Evolutionary conservation across 2,888 invertebrate genomes (phyloP), one percentile per base, ranked within the genome.

Genomic region (Epistrophe eligans): DNA sequence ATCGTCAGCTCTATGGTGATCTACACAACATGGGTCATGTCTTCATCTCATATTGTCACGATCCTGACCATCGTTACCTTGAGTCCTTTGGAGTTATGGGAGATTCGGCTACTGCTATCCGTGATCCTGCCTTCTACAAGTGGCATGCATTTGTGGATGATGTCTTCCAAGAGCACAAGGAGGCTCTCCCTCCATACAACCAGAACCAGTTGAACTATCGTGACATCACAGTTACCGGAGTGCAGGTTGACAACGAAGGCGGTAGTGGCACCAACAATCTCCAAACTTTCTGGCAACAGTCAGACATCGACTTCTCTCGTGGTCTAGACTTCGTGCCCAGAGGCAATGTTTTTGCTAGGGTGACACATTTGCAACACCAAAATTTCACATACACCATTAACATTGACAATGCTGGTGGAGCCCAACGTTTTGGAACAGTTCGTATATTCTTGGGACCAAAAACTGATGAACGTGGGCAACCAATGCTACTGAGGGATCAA

Each of bases 101-200:
- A 0, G 97, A 97, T 90, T 95, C 96, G 5, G 95, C 97, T 0
- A 97, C 97, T 0, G 96, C 97, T 0, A 97, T 97, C 97, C 94
- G 97, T 64, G 97, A 97, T 92, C 97, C 97, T 0, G 94, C 96
- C 85, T 97, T 97, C 94, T 97, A 97, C 93, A 95, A 97, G 90
- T 97, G 96, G 96, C 97, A 97, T 90, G 95, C 95, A 0, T 96
- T 95, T 91, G 94, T 97, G 62, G 96, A 97, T 89, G 94, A 95
- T 85, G 92, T 96, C 40, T 97, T 97, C 94, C 95, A 95, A 89
- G 95, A 95, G 88, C 95, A 95, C 92, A 97, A 97, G 91, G 92
- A 93, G 8, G 94, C 94, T 8, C 90, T 96, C 57, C 93, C 94
- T 0, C 92, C 94, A 11, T 96, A 96, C 90, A 93, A 91, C 0